Base-by-base conservation (phyloP, 2,888 invertebrate genomes). In the Balanococcus diminutus region DNA sequence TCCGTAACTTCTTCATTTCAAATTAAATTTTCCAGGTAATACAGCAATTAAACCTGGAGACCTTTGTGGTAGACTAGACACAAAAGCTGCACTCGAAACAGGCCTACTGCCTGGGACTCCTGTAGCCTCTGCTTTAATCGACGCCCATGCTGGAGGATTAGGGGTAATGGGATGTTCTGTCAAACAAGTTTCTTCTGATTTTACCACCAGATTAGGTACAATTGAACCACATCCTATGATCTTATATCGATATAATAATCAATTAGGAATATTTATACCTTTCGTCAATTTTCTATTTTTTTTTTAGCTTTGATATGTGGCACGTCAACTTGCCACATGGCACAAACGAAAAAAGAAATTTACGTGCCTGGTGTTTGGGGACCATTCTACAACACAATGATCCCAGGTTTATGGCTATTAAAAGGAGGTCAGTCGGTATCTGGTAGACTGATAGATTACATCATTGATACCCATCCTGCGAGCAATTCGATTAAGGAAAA, bases 371-470 rank as follows among this genome's bases (percentile, higher is more conserved):
- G 98, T 1, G 92, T 98, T 72, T 98, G 98, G 98, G 98, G 98
- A 0, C 98, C 98, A 0, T 98, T 97, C 90, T 95, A 92, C 89
- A 95, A 95, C 89, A 97, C 96, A 8, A 95, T 98, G 92, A 92
- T 98, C 2, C 96, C 97, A 0, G 93, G 93, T 14, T 93, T 95
- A 91, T 98, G 96, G 94, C 90, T 96, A 6, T 95, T 94, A 89
- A 98, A 98, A 91, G 98, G 96, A 4, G 98, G 98, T 0, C 98
- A 98, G 91, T 98, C 97, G 91, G 95, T 96, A 16, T 95, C 97
- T 0, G 98, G 97, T 0, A 94, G 95, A 91, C 91, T 98, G 87
- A 90, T 98, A 14, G 98, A 98, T 90, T 94, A 95, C 89, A 91
- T 98, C 9, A 93, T 98, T 39, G 93, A 94, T 87, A 93, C 93